A percentile compares a stretch with the other conserved stretches of the same genome.
Conservation (phyloP, 2,888 invertebrate genomes). For the Morpho helenor region DNA sequence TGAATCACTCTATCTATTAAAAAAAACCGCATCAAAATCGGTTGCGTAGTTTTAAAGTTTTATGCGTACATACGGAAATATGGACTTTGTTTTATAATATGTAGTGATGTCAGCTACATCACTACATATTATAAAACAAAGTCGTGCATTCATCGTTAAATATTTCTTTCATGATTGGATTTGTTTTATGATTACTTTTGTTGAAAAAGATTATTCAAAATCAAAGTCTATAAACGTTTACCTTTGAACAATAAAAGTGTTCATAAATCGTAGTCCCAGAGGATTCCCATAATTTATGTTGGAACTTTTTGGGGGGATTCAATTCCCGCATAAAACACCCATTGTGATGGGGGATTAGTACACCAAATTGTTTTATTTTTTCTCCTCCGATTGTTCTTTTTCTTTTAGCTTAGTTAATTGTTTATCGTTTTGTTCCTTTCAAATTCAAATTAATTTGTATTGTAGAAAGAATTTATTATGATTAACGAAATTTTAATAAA, state of each 20-base stretch:
- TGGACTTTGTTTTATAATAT: too few relatives aligned
- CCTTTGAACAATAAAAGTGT: constrained; percentile 42
- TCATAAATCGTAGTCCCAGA: constrained; percentile 37
- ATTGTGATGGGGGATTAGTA: constrained; percentile 41
- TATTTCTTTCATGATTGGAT: too few relatives aligned
- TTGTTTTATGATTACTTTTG: not conserved
- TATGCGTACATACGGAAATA: too few relatives aligned
- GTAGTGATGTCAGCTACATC: too few relatives aligned
- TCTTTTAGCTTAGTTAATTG: constrained; percentile 24
- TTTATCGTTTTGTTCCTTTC: constrained; percentile 31
- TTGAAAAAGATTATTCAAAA: not conserved
- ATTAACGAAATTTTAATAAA: too few relatives aligned
- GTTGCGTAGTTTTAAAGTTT: too few relatives aligned
- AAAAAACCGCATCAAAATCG: too few relatives aligned
- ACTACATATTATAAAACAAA: too few relatives aligned
- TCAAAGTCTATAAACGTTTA: constrained; percentile 24
- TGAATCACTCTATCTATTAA: too few relatives aligned
- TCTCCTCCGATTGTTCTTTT: constrained; percentile 11
- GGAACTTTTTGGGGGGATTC: constrained; percentile 38
- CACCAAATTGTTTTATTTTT: constrained; percentile 35
- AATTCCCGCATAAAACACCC: constrained; percentile 41
- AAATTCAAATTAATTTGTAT: not conserved
- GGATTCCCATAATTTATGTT: constrained; percentile 41
- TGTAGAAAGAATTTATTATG: too few relatives aligned
- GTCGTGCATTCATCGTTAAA: too few relatives aligned